Conservation (phyloP, 1,140 invertebrate genomes). For the Orussus abietinus region DNA sequence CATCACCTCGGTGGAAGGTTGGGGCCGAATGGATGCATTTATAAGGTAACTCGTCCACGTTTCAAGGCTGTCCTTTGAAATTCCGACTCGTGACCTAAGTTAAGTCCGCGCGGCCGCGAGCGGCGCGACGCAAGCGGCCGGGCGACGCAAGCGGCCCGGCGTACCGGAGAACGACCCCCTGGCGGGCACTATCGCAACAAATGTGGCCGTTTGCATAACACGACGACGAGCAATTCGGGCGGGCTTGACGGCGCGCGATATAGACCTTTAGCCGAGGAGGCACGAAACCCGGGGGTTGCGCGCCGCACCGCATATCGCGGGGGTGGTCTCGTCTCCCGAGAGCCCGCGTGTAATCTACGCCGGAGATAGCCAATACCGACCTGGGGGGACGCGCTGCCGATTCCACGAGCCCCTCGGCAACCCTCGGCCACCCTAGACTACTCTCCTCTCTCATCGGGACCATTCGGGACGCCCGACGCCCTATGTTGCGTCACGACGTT, state of each 20-base stretch:
- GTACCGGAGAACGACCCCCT: conserved; percentile 44
- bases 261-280: conserved; percentile 42
- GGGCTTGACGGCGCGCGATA: conserved; percentile 55
- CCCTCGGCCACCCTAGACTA: conserved; percentile 1
- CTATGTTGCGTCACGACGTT: conserved; percentile 26
- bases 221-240: conserved; percentile 54
- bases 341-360: conserved; percentile 42
- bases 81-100: background rate
- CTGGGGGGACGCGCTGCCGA: conserved; percentile 21
- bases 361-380: conserved; percentile 41
- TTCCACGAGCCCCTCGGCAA: conserved; percentile 24
- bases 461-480: conserved; percentile 9
- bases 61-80: no score
- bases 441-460: background rate
- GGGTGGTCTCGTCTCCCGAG: conserved; percentile 27
- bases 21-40: no score
- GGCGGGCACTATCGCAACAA: conserved; percentile 51
- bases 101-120: background rate
- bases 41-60: no score
- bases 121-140: conserved; percentile 2
- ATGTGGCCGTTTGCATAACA: conserved; percentile 55
- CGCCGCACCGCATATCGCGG: conserved; percentile 8
- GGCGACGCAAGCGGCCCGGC: conserved; percentile 17
- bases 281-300: conserved; percentile 9
- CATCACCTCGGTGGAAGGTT: no score